A percentile compares a stretch with the other conserved stretches of the same genome.
These are phyloP conservation scores for Athene cunicularia DNA, from an alignment of 2,113 vertebrate species.

Conservation along the genomic window DNA sequence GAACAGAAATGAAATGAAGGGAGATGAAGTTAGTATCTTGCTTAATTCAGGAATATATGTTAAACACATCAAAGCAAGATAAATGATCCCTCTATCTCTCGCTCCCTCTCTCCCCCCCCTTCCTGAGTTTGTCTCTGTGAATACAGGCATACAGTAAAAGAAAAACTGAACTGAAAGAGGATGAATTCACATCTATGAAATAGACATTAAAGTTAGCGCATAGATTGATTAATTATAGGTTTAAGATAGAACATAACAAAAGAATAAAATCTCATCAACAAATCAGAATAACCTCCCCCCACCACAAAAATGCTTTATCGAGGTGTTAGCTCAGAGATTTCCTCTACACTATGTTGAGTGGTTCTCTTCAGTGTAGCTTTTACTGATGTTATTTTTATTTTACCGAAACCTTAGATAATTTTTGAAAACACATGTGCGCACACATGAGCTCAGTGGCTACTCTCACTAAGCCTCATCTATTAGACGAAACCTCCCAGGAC, in stretches of 20 bases:
- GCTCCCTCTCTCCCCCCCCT: background rate
- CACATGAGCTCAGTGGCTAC: background rate
- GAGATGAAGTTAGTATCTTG: conserved; percentile 52
- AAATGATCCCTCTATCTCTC: conserved; percentile 22
- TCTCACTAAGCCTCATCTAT: background rate
- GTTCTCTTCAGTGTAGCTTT: background rate
- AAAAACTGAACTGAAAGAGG: background rate
- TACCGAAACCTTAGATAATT: background rate
- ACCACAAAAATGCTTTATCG: background rate
- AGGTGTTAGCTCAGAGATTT: background rate
- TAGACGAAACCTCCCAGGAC: background rate
- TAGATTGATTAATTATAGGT: conserved; percentile 22
- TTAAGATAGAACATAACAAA: background rate
- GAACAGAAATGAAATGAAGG: conserved; percentile 34
- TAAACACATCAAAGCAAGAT: conserved; percentile 45
- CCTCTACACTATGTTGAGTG: background rate
- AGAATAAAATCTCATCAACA: conserved; percentile 11
- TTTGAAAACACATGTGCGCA: background rate
- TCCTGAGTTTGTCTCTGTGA: conserved; percentile 25
- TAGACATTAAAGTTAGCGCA: background rate
- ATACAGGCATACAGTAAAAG: conserved; percentile 5
- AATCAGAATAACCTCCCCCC: background rate
- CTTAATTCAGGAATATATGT: conserved; percentile 62
- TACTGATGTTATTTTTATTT: conserved; percentile 16
- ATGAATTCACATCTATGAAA: background rate